Evolutionary conservation across 23 tunicate genomes (phyloP).

Genomic region (Corella eumyota): DNA sequence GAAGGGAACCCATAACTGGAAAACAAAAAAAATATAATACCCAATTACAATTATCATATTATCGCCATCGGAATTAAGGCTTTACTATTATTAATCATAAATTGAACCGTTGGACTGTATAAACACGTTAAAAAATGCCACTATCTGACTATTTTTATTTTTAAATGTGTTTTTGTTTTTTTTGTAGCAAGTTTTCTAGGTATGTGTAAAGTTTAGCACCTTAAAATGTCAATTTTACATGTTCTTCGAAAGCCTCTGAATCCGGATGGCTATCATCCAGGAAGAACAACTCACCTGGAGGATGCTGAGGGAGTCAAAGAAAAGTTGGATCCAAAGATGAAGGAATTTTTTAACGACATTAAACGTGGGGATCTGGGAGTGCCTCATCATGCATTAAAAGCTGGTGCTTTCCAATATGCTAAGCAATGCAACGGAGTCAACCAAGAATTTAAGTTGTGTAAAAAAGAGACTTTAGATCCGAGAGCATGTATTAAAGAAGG

Average conservation of each 20-base stretch:
- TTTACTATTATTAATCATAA: too few relatives aligned
- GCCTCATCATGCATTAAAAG: constrained; percentile 86
- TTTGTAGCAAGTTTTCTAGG: too few relatives aligned
- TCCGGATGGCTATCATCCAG: constrained; percentile 26
- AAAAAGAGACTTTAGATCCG: constrained; percentile 55
- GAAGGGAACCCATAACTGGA: too few relatives aligned
- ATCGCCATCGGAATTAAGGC: too few relatives aligned
- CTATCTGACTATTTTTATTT: too few relatives aligned
- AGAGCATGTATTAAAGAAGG: constrained; percentile 62
- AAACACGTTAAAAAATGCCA: too few relatives aligned
- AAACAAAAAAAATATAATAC: too few relatives aligned
- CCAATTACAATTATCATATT: too few relatives aligned
- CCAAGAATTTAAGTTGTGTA: constrained; percentile 88
- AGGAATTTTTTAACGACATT: constrained; percentile 29
- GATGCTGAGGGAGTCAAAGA: constrained; percentile 36
- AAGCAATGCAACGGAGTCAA: constrained; percentile 45
- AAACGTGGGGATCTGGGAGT: constrained; percentile 81
- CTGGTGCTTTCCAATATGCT: constrained; percentile 94
- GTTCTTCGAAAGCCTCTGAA: background rate
- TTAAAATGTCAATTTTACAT: too few relatives aligned
- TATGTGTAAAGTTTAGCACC: too few relatives aligned
- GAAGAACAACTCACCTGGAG: constrained; percentile 25
- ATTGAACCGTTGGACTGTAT: too few relatives aligned
- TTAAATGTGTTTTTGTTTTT: too few relatives aligned
- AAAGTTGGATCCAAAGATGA: constrained; percentile 28